phyloP scores from a whole-genome alignment of 2,888 invertebrate genomes.

The Watsonalla cultraria region DNA sequence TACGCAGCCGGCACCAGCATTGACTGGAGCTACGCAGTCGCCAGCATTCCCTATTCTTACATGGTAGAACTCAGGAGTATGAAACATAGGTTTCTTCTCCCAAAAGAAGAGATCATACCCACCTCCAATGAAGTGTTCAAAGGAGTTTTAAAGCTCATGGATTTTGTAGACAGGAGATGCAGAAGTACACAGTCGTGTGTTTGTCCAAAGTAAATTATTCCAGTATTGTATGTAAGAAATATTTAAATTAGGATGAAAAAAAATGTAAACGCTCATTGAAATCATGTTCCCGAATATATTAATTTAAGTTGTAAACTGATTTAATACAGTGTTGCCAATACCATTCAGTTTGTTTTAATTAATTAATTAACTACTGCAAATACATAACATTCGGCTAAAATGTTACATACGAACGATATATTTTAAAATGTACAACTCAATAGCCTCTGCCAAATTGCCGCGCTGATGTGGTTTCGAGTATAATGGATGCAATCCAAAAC shows the following conservation, averaged over 20 bases:
- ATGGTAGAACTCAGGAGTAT: conserved; percentile 67
- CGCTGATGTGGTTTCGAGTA: conserved; percentile 53
- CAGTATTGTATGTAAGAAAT: background rate
- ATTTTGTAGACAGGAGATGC: conserved; percentile 45
- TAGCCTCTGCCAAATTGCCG: conserved; percentile 53
- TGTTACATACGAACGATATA: conserved; percentile 12
- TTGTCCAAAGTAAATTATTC: conserved; percentile 23
- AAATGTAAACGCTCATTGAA: background rate
- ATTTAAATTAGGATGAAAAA: background rate
- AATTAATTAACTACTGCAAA: background rate
- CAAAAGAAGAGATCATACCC: conserved; percentile 53
- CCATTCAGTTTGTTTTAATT: background rate
- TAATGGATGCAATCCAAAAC: conserved; percentile 69
- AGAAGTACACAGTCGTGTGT: conserved; percentile 25
- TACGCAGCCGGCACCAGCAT: conserved; percentile 60
- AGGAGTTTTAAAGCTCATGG: conserved; percentile 52
- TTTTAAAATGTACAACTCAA: conserved; percentile 39
- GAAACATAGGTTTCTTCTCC: conserved; percentile 54
- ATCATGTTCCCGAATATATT: background rate
- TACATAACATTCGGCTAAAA: no score
- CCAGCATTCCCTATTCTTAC: conserved; percentile 59
- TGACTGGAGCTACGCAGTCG: conserved; percentile 64
- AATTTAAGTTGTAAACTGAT: background rate
- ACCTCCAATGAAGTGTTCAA: conserved; percentile 46
- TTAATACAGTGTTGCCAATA: background rate